Evolutionary conservation across 92 coral and sea anemone genomes (phyloP).

Genomic region (Porites rus): DNA sequence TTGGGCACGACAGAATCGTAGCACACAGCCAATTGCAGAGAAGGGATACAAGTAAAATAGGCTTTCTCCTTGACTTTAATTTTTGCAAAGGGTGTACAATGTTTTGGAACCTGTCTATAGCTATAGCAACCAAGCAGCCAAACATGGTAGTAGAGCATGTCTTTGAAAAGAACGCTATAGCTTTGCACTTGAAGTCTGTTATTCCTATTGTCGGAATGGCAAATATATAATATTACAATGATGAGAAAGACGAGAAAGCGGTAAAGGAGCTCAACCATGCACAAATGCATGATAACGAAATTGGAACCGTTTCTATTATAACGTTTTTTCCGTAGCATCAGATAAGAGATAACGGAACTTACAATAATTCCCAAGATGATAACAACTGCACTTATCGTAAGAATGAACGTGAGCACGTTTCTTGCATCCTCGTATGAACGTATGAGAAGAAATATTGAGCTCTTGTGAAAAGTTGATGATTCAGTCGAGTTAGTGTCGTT

Average conservation of each 20-base stretch:
- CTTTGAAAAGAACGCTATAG: conserved; percentile 6
- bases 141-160: conserved; percentile 21
- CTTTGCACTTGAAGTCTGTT: conserved; percentile 11
- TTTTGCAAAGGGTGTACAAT: conserved; percentile 63
- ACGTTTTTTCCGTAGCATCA: conserved; percentile 31
- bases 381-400: background rate
- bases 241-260: conserved; percentile 33
- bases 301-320: conserved; percentile 25
- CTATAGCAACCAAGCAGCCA: conserved; percentile 46
- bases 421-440: conserved; percentile 30
- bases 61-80: conserved; percentile 51
- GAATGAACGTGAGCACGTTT: background rate
- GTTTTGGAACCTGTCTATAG: conserved; percentile 58
- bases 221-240: background rate
- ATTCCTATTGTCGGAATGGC: conserved; percentile 2
- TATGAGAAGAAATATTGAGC: background rate
- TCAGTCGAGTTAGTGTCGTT: background rate
- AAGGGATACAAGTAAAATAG: conserved; percentile 3
- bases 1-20: conserved; percentile 47
- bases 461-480: background rate
- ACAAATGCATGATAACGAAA: conserved; percentile 30
- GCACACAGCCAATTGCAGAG: conserved; percentile 61
- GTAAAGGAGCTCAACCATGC: conserved; percentile 6
- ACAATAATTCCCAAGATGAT: conserved; percentile 24
- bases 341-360: background rate